Percentiles rank a stretch among this genome's conserved stretches.
These are phyloP conservation scores for Teleogryllus occipitalis DNA, from an alignment of 1,140 invertebrate species.

Conservation along the genomic window DNA sequence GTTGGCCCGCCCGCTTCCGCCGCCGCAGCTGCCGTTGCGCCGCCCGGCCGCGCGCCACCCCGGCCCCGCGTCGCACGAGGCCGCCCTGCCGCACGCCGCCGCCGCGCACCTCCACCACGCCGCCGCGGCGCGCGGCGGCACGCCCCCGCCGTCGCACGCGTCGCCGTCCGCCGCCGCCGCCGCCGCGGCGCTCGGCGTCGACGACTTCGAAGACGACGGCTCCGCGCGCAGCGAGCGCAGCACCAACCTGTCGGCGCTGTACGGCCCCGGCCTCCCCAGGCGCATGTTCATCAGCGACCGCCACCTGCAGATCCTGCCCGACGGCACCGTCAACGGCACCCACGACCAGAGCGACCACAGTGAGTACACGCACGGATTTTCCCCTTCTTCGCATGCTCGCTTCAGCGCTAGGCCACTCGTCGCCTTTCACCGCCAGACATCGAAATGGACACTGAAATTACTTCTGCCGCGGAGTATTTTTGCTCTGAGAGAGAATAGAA, in stretches of 20 bases:
- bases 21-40: too few relatives aligned
- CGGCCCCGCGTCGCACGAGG: not conserved
- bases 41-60: too few relatives aligned
- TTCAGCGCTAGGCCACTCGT: too few relatives aligned
- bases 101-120: not conserved
- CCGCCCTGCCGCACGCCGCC: not conserved
- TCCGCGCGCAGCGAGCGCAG: conserved; percentile 18
- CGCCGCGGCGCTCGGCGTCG: not conserved
- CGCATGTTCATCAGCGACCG: conserved; percentile 72
- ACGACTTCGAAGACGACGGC: conserved; percentile 12
- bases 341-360: conserved; percentile 66
- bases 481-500: too few relatives aligned
- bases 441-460: too few relatives aligned
- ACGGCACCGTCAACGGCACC: conserved; percentile 71
- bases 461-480: too few relatives aligned
- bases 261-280: conserved; percentile 61
- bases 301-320: conserved; percentile 64
- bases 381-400: too few relatives aligned
- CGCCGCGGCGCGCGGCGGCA: not conserved
- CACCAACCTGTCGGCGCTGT: conserved; percentile 61
- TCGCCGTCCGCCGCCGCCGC: not conserved
- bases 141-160: too few relatives aligned
- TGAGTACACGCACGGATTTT: conserved; percentile 43
- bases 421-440: too few relatives aligned
- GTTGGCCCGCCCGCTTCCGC: not conserved